Evolutionary conservation across 1,140 invertebrate species (phyloP).

Genomic region (Dysdera silvatica): DNA sequence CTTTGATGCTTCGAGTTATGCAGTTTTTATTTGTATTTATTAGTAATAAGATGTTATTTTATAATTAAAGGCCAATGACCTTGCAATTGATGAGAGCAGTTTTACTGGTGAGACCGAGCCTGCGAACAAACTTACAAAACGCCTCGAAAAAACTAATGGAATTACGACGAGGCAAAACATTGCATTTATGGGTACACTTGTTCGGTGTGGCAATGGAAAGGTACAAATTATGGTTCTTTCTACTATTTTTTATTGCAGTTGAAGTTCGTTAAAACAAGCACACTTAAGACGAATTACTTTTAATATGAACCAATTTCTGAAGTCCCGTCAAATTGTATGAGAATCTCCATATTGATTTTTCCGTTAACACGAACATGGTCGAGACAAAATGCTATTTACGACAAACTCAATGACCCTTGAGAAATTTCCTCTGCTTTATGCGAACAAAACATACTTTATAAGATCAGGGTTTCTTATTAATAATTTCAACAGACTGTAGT

Average conservation of each 20-base stretch:
- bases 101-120: conserved; percentile 88
- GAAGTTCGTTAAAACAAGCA: neutral
- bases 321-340: no score
- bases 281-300: neutral
- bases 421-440: no score
- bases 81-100: conserved; percentile 94
- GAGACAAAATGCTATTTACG: no score
- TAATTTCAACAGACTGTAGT: no score
- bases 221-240: conserved; percentile 48
- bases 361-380: no score
- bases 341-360: no score
- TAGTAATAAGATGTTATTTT: neutral
- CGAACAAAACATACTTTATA: no score
- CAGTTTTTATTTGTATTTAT: neutral
- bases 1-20: no score
- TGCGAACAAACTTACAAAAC: conserved; percentile 58
- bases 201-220: conserved; percentile 93
- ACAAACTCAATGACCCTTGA: no score
- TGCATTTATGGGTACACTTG: conserved; percentile 97
- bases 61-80: conserved; percentile 53
- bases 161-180: conserved; percentile 74
- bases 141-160: conserved; percentile 51
- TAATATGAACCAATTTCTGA: neutral
- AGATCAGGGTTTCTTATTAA: no score
- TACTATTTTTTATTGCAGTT: conserved; percentile 11